Conservation (phyloP, 2,888 invertebrate species). For the Eupithecia inturbata region DNA sequence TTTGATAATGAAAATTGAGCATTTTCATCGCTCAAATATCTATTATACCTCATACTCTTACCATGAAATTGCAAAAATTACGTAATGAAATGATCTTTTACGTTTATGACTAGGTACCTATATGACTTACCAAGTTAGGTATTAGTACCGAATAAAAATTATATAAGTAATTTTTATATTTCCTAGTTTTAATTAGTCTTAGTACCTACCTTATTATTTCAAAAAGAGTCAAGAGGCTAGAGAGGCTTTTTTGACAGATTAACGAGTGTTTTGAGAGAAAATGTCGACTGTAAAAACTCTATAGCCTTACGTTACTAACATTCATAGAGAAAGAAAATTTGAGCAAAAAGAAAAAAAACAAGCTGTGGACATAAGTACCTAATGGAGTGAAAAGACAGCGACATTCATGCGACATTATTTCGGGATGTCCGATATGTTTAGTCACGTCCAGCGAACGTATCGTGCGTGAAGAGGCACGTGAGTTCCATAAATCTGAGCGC, state of each 20-base stretch:
- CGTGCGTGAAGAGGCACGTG: constrained; percentile 4
- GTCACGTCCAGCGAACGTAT: constrained; percentile 3
- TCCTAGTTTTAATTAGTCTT: neutral
- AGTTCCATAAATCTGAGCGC: constrained; percentile 6
- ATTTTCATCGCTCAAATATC: neutral
- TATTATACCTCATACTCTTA: neutral
- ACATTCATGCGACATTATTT: neutral
- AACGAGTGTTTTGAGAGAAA: neutral
- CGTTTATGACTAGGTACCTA: neutral
- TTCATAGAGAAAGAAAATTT: neutral
- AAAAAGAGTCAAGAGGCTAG: neutral
- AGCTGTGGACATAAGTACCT: constrained; percentile 10
- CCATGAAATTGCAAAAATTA: neutral
- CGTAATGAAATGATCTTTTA: neutral
- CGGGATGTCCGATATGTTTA: constrained; percentile 10
- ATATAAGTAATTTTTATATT: too few relatives aligned
- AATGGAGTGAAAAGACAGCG: neutral
- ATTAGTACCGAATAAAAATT: too few relatives aligned
- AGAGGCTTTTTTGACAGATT: neutral
- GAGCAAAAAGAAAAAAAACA: neutral
- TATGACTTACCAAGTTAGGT: neutral
- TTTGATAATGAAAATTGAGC: neutral
- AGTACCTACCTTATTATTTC: neutral
- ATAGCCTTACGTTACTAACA: neutral
- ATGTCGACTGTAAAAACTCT: neutral